Percentiles rank a stretch among this genome's conserved stretches.
Conservation (phyloP, 2,113 vertebrate genomes). For the Felis chaus region DNA sequence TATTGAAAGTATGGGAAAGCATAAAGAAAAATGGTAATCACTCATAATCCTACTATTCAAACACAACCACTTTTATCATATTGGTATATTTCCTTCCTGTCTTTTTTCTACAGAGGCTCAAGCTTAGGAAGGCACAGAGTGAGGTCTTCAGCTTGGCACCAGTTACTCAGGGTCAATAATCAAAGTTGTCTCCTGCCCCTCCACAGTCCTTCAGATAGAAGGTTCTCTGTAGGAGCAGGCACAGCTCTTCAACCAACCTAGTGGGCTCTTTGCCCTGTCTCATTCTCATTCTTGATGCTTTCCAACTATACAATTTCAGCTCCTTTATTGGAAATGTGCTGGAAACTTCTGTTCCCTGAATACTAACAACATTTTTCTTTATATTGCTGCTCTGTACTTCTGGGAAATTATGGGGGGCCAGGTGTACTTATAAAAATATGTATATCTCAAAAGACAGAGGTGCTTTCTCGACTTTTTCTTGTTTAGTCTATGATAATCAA, state of each 20-base stretch:
- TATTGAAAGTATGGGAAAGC: background rate
- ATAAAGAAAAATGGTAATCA: background rate
- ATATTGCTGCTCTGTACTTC: slow-evolving; percentile 24
- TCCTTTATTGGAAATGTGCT: slow-evolving; percentile 30
- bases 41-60: background rate
- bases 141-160: background rate
- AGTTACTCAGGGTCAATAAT: background rate
- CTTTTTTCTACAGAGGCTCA: background rate
- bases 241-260: background rate
- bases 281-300: background rate
- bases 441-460: background rate
- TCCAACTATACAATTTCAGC: slow-evolving; percentile 21
- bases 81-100: background rate
- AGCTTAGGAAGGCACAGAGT: background rate
- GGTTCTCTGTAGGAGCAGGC: background rate
- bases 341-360: slow-evolving; percentile 38
- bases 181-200: background rate
- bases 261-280: background rate
- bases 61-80: background rate
- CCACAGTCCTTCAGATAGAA: background rate
- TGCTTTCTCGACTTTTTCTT: background rate
- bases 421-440: background rate
- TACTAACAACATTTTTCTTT: slow-evolving; percentile 49
- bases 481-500: background rate
- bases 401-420: background rate